phyloP scores from a whole-genome alignment of 2,888 invertebrate species.

The Nipponacmea schrenckii region DNA sequence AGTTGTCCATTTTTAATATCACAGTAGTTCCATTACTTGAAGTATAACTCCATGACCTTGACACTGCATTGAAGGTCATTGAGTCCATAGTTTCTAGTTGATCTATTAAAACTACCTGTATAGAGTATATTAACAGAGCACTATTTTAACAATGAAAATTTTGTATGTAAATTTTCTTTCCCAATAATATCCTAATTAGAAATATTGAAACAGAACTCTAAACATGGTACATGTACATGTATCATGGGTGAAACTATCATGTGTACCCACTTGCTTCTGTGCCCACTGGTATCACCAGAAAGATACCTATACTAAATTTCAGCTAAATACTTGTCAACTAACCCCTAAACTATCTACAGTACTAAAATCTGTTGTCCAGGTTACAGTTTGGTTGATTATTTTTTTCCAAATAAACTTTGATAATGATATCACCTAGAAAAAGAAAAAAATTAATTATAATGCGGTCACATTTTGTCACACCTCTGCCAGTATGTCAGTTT shows the following conservation, averaged over 20 bases:
- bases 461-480: no score
- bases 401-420: constrained; percentile 67
- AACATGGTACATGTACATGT: no score
- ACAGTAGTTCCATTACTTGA: constrained; percentile 60
- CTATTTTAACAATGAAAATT: no score
- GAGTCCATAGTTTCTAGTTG: constrained; percentile 51
- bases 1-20: constrained; percentile 50
- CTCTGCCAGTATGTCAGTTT: no score
- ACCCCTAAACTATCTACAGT: constrained; percentile 66
- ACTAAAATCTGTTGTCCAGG: constrained; percentile 61
- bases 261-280: no score
- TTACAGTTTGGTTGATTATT: constrained; percentile 60
- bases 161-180: no score
- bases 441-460: background rate
- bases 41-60: constrained; percentile 52
- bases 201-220: no score
- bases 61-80: constrained; percentile 48
- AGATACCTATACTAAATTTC: no score
- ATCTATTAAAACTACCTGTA: constrained; percentile 61
- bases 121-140: background rate
- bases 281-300: no score
- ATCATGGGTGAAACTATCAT: no score
- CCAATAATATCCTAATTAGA: no score
- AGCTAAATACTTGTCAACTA: background rate
- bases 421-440: constrained; percentile 56